Percentiles rank a stretch among this genome's conserved stretches.
These are phyloP conservation scores for Drosophila arizonae DNA, from an alignment of 1,140 invertebrate species.

Conservation along the genomic window DNA sequence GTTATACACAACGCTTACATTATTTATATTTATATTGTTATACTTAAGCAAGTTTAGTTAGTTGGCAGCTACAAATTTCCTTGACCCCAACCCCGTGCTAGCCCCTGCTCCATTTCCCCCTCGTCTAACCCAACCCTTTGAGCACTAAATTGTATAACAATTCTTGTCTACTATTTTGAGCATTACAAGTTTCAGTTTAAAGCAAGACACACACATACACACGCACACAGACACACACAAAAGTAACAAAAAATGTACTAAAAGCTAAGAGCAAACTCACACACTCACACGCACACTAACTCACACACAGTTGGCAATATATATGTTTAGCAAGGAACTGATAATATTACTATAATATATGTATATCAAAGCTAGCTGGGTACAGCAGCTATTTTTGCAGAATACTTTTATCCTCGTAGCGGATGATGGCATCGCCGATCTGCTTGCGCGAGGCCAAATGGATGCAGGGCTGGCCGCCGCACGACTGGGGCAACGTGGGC, in stretches of 20 bases:
- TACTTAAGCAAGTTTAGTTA: slow-evolving; percentile 32
- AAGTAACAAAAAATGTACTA: slow-evolving; percentile 23
- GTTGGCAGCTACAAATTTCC: slow-evolving; percentile 45
- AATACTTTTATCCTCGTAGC: slow-evolving; percentile 80
- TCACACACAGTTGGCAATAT: slow-evolving; percentile 15
- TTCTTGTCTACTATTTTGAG: slow-evolving; percentile 63
- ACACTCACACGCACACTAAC: background rate
- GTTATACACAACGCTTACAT: slow-evolving; percentile 22
- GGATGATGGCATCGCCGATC: slow-evolving; percentile 80
- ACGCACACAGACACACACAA: background rate
- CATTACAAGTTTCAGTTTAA: slow-evolving; percentile 77
- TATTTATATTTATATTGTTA: slow-evolving; percentile 10
- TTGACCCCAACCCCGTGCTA: background rate
- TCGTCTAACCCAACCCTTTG: background rate
- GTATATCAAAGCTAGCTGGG: slow-evolving; percentile 26
- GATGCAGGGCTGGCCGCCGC: slow-evolving; percentile 68
- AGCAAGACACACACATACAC: slow-evolving; percentile 39
- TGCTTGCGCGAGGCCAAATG: slow-evolving; percentile 81
- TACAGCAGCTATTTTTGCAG: slow-evolving; percentile 57
- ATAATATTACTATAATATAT: slow-evolving; percentile 55
- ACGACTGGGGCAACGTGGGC: slow-evolving; percentile 25
- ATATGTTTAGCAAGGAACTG: slow-evolving; percentile 68
- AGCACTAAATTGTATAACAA: slow-evolving; percentile 38
- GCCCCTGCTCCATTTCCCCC: background rate
- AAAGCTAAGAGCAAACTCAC: slow-evolving; percentile 25